Evolutionary conservation across 1,140 invertebrate species (phyloP).

Genomic region (Heterodera carotae): DNA sequence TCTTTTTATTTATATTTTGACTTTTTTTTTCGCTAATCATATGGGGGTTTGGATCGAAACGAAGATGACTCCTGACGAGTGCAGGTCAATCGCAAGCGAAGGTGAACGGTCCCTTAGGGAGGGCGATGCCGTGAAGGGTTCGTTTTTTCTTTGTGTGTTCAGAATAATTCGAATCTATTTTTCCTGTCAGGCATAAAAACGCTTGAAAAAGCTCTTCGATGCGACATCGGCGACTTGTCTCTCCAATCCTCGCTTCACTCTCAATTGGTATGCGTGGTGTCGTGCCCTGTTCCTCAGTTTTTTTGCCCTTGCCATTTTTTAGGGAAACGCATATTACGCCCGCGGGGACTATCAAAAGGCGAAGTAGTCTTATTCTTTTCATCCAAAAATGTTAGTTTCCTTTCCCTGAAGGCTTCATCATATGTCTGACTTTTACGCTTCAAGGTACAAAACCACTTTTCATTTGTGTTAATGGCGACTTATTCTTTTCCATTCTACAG

Average conservation of each 20-base stretch:
- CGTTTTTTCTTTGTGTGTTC: background rate
- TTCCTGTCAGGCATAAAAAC: background rate
- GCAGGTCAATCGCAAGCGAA: background rate
- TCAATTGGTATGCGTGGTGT: background rate
- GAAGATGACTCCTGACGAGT: background rate
- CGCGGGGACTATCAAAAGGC: background rate
- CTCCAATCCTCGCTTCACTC: background rate
- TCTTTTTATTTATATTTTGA: background rate
- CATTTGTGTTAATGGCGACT: background rate
- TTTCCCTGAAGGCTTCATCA: background rate
- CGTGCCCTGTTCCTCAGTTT: background rate
- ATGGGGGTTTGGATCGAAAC: background rate
- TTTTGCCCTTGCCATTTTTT: background rate
- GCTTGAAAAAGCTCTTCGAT: background rate
- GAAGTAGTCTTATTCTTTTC: background rate
- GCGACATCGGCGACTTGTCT: background rate
- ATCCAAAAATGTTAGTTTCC: too few relatives aligned
- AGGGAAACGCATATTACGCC: background rate
- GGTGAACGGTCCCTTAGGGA: background rate
- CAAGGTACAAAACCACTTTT: background rate
- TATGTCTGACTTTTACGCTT: background rate
- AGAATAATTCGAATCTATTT: too few relatives aligned
- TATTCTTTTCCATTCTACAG: background rate
- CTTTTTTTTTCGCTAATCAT: background rate
- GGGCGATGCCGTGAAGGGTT: background rate